Evolutionary conservation across 2,113 vertebrate genomes (phyloP).

Genomic region (Salvelinus sp.): DNA sequence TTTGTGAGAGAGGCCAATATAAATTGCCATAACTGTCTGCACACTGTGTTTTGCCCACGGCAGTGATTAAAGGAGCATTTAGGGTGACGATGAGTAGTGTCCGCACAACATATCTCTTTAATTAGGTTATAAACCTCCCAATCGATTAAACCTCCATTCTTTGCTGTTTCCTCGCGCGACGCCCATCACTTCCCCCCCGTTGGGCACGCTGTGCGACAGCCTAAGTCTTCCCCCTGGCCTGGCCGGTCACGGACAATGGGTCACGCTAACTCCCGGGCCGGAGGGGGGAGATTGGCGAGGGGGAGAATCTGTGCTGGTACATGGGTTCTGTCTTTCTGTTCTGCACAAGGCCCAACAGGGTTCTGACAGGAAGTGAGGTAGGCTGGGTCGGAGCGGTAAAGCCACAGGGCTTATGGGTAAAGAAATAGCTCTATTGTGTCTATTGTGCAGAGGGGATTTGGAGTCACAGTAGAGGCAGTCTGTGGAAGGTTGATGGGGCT

Average conservation of each 20-base stretch:
- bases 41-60: not conserved
- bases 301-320: constrained; percentile 86
- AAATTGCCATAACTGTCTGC: constrained; percentile 8
- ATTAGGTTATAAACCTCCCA: not conserved
- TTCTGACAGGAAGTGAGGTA: constrained; percentile 83
- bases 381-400: constrained; percentile 74
- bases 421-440: constrained; percentile 81
- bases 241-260: constrained; percentile 79
- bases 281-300: constrained; percentile 62
- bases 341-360: constrained; percentile 72
- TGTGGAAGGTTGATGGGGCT: constrained; percentile 84
- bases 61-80: not conserved
- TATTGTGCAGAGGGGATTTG: constrained; percentile 87
- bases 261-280: constrained; percentile 74
- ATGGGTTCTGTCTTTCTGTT: constrained; percentile 81
- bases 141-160: not conserved
- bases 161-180: constrained; percentile 72
- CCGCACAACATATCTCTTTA: not conserved
- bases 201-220: constrained; percentile 82
- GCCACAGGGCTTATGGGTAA: constrained; percentile 71
- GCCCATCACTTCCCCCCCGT: constrained; percentile 71
- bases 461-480: constrained; percentile 81
- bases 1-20: not conserved
- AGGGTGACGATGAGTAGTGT: not conserved
- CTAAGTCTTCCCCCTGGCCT: constrained; percentile 81